These are phyloP conservation scores for Ochotona princeps DNA, from an alignment of 2,113 vertebrate species.

Conservation along the genomic window DNA sequence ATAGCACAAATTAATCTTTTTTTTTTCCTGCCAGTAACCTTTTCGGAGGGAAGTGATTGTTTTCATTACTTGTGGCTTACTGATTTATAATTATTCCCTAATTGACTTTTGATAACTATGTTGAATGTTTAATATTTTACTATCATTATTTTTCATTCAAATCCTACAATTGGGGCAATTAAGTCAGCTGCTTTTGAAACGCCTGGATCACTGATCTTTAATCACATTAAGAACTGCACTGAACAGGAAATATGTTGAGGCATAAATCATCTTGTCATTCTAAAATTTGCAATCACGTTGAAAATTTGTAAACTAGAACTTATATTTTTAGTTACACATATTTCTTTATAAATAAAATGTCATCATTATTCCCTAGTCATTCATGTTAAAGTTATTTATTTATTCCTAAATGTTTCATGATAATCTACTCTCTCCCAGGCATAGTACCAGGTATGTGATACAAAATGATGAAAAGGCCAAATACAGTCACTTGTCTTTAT, in stretches of 20 bases:
- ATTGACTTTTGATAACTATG: slow-evolving; percentile 85
- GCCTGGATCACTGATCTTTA: slow-evolving; percentile 86
- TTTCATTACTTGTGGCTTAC: slow-evolving; percentile 75
- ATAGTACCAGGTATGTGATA: neutral
- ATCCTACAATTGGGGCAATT: slow-evolving; percentile 85
- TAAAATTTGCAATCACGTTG: slow-evolving; percentile 48
- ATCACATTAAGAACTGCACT: slow-evolving; percentile 79
- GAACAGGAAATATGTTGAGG: slow-evolving; percentile 76
- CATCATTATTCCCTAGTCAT: neutral
- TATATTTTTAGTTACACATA: neutral
- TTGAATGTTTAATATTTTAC: slow-evolving; percentile 84
- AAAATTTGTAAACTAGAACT: neutral
- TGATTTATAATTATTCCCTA: slow-evolving; percentile 84
- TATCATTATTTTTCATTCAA: slow-evolving; percentile 86
- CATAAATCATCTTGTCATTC: slow-evolving; percentile 64
- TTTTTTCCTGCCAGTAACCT: slow-evolving; percentile 67
- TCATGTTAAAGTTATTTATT: neutral
- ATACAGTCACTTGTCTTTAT: neutral
- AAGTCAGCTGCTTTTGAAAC: slow-evolving; percentile 81
- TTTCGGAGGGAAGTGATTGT: slow-evolving; percentile 67
- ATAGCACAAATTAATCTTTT: slow-evolving; percentile 20
- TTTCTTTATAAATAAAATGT: neutral
- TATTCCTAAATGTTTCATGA: slow-evolving; percentile 26
- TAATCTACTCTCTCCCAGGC: neutral
- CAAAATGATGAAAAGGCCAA: slow-evolving; percentile 14